Percentiles rank a stretch among this genome's conserved stretches.
These are phyloP conservation scores for Chironomus tentans DNA, from an alignment of 2,888 invertebrate genomes.

Conservation along the genomic window DNA sequence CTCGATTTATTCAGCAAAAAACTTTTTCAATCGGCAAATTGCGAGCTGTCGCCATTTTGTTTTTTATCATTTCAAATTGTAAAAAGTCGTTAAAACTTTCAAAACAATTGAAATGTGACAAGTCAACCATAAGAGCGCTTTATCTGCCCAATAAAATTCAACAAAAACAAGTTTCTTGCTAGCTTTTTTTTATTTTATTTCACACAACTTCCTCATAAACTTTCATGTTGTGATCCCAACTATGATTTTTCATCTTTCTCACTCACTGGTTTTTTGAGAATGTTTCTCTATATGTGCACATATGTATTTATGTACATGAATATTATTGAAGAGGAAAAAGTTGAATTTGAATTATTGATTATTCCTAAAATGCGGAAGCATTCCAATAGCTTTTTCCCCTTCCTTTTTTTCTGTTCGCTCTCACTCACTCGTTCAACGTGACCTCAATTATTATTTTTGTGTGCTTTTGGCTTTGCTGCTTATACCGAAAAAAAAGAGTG, in stretches of 20 bases:
- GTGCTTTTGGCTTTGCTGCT: neutral
- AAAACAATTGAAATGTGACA: too few relatives aligned
- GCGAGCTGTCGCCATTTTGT: too few relatives aligned
- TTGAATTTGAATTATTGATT: constrained; percentile 27
- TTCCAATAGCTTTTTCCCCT: constrained; percentile 1
- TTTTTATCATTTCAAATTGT: too few relatives aligned
- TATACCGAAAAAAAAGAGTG: neutral
- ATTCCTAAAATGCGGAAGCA: constrained; percentile 22
- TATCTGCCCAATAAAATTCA: neutral
- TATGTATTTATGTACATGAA: neutral
- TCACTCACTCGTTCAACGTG: constrained; percentile 9
- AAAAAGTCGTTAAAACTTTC: too few relatives aligned
- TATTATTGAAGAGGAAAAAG: constrained; percentile 1
- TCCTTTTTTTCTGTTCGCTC: neutral
- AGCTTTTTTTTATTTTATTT: neutral
- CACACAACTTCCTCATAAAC: neutral
- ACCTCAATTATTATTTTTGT: constrained; percentile 21
- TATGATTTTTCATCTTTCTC: neutral
- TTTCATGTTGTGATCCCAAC: neutral
- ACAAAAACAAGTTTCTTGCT: neutral
- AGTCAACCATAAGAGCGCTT: too few relatives aligned
- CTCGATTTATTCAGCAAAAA: too few relatives aligned
- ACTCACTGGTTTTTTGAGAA: neutral
- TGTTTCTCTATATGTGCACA: neutral
- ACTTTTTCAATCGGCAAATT: too few relatives aligned